Conservation (phyloP, 2,888 invertebrate species). For the Tetragonisca angustula region DNA sequence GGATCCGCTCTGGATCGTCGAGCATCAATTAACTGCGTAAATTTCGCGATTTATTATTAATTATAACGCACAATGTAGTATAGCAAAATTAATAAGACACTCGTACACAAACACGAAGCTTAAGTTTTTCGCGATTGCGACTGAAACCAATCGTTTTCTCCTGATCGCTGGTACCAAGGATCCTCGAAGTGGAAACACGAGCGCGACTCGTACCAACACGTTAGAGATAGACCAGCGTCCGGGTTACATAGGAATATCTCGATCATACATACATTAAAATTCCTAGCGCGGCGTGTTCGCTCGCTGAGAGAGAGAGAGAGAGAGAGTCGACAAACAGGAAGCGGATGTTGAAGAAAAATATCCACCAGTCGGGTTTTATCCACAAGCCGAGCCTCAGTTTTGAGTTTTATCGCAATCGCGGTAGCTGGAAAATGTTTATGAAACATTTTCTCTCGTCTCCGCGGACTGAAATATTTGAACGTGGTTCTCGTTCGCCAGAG, state of each 20-base stretch:
- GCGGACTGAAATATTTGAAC: neutral
- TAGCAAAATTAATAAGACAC: too few relatives aligned
- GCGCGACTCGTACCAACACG: conserved; percentile 7
- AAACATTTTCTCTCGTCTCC: neutral
- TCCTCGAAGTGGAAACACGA: conserved; percentile 7
- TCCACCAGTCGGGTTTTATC: neutral
- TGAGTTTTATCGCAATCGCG: neutral
- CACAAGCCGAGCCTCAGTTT: neutral
- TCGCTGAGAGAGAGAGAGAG: neutral
- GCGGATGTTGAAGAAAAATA: conserved; percentile 19
- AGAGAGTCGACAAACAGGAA: conserved; percentile 23
- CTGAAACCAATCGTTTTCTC: neutral
- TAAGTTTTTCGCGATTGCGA: too few relatives aligned
- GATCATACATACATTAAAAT: conserved; percentile 26
- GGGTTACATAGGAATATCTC: conserved; percentile 24
- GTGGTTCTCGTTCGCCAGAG: conserved; percentile 3
- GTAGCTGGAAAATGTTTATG: neutral
- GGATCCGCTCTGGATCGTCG: conserved; percentile 16
- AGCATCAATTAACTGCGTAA: neutral
- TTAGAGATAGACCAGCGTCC: conserved; percentile 8
- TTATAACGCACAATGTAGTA: too few relatives aligned
- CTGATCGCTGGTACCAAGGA: conserved; percentile 11
- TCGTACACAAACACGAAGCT: too few relatives aligned
- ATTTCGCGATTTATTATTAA: too few relatives aligned
- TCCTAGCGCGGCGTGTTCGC: conserved; percentile 3